Percentiles rank a stretch among this genome's conserved stretches.
phyloP scores from a whole-genome alignment of 2,113 vertebrate species.

The Todiramphus saurophagus region DNA sequence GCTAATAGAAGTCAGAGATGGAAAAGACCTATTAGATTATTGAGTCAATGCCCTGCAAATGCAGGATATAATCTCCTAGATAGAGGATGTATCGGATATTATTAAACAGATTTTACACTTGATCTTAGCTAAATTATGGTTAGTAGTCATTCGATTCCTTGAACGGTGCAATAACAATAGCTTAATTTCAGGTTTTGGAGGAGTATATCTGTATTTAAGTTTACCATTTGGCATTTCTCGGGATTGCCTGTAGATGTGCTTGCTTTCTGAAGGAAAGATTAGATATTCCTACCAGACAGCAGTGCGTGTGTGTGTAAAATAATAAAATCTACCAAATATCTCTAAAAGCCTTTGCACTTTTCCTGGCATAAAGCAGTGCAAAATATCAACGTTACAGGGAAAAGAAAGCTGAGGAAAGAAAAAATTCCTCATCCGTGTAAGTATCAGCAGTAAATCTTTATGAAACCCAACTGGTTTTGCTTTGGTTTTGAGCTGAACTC shows the following conservation, averaged over 20 bases:
- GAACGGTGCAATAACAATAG: neutral
- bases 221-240: neutral
- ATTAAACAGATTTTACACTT: constrained; percentile 61
- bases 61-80: constrained; percentile 52
- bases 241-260: neutral
- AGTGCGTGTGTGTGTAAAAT: too few relatives aligned
- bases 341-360: neutral
- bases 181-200: neutral
- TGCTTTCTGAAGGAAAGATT: neutral
- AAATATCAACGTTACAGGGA: neutral
- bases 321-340: neutral
- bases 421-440: neutral
- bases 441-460: neutral
- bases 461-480: neutral
- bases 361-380: neutral
- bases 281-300: neutral
- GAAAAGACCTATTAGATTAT: constrained; percentile 67
- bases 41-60: constrained; percentile 64
- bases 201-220: neutral
- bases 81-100: constrained; percentile 12
- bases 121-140: constrained; percentile 51
- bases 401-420: neutral
- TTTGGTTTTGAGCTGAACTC: neutral
- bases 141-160: neutral
- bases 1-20: constrained; percentile 72